A percentile compares a stretch with the other conserved stretches of the same genome.
phyloP scores from a whole-genome alignment of 64 coral and sea anemone genomes.

The Montipora capricornis region DNA sequence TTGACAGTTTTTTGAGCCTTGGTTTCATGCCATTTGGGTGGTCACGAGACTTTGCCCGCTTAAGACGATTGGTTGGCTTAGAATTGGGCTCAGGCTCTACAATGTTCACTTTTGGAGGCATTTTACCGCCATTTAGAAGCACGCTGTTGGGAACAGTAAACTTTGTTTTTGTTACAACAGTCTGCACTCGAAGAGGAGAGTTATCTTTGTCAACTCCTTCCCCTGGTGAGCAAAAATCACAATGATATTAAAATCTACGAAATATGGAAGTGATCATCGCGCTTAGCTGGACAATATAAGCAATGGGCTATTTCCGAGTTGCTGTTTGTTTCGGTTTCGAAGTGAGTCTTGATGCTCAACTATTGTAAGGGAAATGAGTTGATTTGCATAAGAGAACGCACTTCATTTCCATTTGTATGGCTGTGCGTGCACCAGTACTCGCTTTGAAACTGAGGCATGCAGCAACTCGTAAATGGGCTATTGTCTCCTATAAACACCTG shows the following conservation, averaged over 20 bases:
- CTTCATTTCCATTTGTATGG: too few species aligned
- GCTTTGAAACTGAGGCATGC: too few species aligned
- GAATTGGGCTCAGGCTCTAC: slow-evolving; percentile 47
- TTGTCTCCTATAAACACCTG: too few species aligned
- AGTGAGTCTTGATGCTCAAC: too few species aligned
- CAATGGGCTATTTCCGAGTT: too few species aligned
- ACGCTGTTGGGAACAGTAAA: slow-evolving; percentile 91
- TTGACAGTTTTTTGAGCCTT: slow-evolving; percentile 70
- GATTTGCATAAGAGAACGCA: too few species aligned
- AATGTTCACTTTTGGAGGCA: slow-evolving; percentile 44
- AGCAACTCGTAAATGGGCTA: too few species aligned
- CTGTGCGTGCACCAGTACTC: too few species aligned
- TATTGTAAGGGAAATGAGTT: too few species aligned
- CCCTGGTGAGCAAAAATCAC: slow-evolving; percentile 20
- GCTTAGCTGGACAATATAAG: too few species aligned
- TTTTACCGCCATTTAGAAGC: slow-evolving; percentile 54
- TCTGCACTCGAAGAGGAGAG: slow-evolving; percentile 89
- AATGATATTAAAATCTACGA: background rate
- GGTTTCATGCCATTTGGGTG: slow-evolving; percentile 51
- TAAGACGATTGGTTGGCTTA: slow-evolving; percentile 57
- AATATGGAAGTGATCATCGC: too few species aligned
- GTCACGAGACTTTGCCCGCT: slow-evolving; percentile 78
- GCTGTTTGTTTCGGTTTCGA: too few species aligned
- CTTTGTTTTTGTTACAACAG: slow-evolving; percentile 93
- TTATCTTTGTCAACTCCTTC: slow-evolving; percentile 94